Conservation (phyloP, 2,113 vertebrate species). For the Neodon shergylaensis region DNA sequence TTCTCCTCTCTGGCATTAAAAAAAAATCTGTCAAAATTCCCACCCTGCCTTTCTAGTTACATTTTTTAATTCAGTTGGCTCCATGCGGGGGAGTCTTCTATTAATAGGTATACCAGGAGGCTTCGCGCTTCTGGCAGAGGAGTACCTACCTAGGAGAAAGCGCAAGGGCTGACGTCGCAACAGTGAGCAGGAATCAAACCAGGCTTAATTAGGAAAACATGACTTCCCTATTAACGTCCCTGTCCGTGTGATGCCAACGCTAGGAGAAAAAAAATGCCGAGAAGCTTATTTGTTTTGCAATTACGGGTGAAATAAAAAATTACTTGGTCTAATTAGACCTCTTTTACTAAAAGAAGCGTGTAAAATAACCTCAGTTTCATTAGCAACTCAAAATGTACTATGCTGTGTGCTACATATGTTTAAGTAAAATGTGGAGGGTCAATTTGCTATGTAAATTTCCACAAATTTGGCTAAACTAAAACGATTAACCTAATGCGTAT, state of each 20-base stretch:
- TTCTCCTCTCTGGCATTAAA: conserved; percentile 70
- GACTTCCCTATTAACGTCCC: conserved; percentile 70
- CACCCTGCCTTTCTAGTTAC: conserved; percentile 78
- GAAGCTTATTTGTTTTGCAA: conserved; percentile 82
- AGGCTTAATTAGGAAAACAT: conserved; percentile 77
- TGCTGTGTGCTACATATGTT: conserved; percentile 75
- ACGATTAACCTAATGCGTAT: conserved; percentile 86
- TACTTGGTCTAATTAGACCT: conserved; percentile 83
- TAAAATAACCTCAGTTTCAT: conserved; percentile 81
- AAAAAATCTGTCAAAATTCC: conserved; percentile 79
- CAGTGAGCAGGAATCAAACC: conserved; percentile 63
- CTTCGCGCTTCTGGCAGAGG: conserved; percentile 72
- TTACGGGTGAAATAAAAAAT: conserved; percentile 82
- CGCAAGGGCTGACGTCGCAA: not conserved
- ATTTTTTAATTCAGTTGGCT: conserved; percentile 69
- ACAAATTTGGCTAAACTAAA: conserved; percentile 88
- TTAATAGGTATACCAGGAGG: conserved; percentile 76
- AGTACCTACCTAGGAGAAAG: conserved; percentile 67
- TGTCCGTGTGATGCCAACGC: conserved; percentile 60
- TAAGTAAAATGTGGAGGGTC: conserved; percentile 86
- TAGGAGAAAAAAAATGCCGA: conserved; percentile 63
- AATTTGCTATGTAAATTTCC: conserved; percentile 87
- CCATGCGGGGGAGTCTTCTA: conserved; percentile 68
- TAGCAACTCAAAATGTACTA: conserved; percentile 58
- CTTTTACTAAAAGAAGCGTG: conserved; percentile 77